phyloP scores from a whole-genome alignment of 2,888 invertebrate genomes.

The Rapana venosa region DNA sequence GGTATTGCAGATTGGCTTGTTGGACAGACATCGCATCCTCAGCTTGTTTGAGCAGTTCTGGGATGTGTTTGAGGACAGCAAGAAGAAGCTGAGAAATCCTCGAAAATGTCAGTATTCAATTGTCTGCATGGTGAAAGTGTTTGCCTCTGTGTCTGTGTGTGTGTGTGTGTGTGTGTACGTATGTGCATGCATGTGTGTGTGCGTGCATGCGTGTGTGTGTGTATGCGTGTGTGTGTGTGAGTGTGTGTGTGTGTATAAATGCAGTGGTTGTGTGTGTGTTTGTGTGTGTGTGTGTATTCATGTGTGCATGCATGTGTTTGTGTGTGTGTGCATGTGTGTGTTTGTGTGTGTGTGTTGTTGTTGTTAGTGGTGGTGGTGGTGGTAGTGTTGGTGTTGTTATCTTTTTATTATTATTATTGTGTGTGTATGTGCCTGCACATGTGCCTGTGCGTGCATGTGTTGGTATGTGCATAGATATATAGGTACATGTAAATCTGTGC shows the following conservation, averaged over 20 bases:
- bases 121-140: not conserved
- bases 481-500: too few species aligned
- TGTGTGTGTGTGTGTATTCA: too few species aligned
- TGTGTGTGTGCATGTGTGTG: too few species aligned
- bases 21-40: constrained; percentile 76
- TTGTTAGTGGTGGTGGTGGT: too few species aligned
- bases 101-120: constrained; percentile 72
- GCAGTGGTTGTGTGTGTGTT: not conserved
- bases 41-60: constrained; percentile 76
- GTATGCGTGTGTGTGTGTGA: not conserved
- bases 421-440: too few species aligned
- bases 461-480: too few species aligned
- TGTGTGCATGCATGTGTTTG: too few species aligned
- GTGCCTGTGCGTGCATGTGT: too few species aligned
- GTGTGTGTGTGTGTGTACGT: constrained; percentile 5
- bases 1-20: constrained; percentile 71
- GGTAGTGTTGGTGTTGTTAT: too few species aligned
- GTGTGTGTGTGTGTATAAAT: constrained; percentile 13
- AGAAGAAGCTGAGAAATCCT: constrained; percentile 72
- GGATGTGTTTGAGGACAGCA: constrained; percentile 64
- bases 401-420: too few species aligned
- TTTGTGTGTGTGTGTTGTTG: too few species aligned
- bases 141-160: constrained; percentile 11
- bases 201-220: not conserved
- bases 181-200: constrained; percentile 30